phyloP scores from a whole-genome alignment of 2,797 vertebrate genomes.

The Ptychobarbus kaznakovi region DNA sequence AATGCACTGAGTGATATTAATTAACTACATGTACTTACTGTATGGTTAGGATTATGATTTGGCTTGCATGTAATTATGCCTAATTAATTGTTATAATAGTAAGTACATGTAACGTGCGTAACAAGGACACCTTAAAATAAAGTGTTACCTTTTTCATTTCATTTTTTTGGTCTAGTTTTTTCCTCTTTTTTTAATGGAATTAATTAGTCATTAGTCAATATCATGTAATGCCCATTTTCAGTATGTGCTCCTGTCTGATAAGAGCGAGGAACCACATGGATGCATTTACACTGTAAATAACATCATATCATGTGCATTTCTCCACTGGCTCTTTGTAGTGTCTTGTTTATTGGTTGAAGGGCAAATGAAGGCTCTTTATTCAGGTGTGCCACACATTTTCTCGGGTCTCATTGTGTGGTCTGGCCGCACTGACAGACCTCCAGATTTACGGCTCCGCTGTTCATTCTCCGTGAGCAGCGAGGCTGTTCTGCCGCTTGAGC shows the following conservation, averaged over 20 bases:
- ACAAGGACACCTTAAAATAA: no score
- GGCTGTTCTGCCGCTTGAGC: slow-evolving; percentile 41
- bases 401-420: slow-evolving; percentile 58
- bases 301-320: background rate
- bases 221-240: background rate
- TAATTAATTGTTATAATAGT: no score
- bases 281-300: background rate
- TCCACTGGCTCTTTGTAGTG: slow-evolving; percentile 11
- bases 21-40: no score
- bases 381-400: slow-evolving; percentile 50
- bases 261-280: background rate
- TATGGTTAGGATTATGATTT: no score
- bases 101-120: no score
- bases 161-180: background rate
- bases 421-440: slow-evolving; percentile 47
- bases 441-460: slow-evolving; percentile 57
- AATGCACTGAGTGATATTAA: no score
- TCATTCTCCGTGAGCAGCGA: slow-evolving; percentile 37
- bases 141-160: background rate
- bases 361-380: slow-evolving; percentile 44
- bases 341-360: slow-evolving; percentile 15
- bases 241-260: background rate
- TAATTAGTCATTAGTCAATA: background rate
- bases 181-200: background rate
- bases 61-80: no score